A percentile compares a stretch with the other conserved stretches of the same genome.
Evolutionary conservation across 2,113 vertebrate species (phyloP).

Genomic region (Corynorhinus townsendii): DNA sequence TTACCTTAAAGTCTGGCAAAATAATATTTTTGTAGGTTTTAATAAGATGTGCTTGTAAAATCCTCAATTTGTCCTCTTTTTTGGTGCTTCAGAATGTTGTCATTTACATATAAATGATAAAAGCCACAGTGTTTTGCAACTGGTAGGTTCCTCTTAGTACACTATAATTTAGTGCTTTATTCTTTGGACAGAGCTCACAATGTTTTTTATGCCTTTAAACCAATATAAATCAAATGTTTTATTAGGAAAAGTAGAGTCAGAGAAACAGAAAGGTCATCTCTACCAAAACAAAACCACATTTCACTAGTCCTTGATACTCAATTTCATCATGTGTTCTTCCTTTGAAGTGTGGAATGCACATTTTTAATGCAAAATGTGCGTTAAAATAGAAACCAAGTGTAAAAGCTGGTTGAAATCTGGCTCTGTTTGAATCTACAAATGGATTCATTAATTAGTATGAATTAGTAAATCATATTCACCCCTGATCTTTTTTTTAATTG

Average conservation of each 20-base stretch:
- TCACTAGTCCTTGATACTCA: background rate
- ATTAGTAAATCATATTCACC: background rate
- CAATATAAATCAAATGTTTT: slow-evolving; percentile 37
- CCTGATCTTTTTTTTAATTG: background rate
- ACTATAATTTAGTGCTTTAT: slow-evolving; percentile 42
- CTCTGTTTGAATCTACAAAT: background rate
- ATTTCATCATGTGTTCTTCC: background rate
- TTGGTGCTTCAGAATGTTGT: background rate
- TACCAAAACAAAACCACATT: slow-evolving; percentile 50
- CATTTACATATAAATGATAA: slow-evolving; percentile 29
- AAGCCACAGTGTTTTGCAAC: slow-evolving; percentile 47
- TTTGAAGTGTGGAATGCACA: background rate
- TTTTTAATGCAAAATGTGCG: background rate
- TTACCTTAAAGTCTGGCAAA: background rate
- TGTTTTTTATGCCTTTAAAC: background rate
- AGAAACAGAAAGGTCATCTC: slow-evolving; percentile 28
- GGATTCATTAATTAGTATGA: background rate
- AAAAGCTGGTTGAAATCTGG: background rate
- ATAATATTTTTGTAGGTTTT: background rate
- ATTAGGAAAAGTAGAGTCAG: slow-evolving; percentile 41
- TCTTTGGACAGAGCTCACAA: slow-evolving; percentile 4
- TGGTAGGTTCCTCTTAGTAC: background rate
- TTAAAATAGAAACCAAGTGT: slow-evolving; percentile 3
- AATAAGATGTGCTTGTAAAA: background rate
- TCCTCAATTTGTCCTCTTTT: background rate